A percentile compares a stretch with the other conserved stretches of the same genome.
Conservation (phyloP, 2,888 invertebrate species). For the Erynnis tages region DNA sequence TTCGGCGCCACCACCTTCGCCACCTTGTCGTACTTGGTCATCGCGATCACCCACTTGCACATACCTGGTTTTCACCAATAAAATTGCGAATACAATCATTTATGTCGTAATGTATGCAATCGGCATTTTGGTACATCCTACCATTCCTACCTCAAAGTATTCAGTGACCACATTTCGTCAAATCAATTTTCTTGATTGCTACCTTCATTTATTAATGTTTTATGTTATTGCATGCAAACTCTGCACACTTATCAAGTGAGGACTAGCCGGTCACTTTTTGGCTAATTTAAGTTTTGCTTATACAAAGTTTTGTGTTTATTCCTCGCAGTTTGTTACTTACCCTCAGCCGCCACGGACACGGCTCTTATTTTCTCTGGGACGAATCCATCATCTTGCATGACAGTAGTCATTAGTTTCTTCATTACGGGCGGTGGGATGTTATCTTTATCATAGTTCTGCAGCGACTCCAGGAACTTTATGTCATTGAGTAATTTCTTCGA, state of each 20-base stretch:
- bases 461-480: constrained; percentile 93
- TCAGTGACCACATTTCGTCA: too few species aligned
- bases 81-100: too few species aligned
- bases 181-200: too few species aligned
- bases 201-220: too few species aligned
- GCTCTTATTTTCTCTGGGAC: constrained; percentile 94
- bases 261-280: too few species aligned
- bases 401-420: constrained; percentile 90
- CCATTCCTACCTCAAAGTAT: too few species aligned
- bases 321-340: constrained; percentile 56
- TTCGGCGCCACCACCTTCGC: constrained; percentile 96
- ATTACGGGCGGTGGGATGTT: constrained; percentile 93
- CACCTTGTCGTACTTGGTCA: constrained; percentile 96
- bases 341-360: constrained; percentile 95
- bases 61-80: constrained; percentile 84
- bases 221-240: too few species aligned
- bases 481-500: constrained; percentile 94
- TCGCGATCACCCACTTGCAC: constrained; percentile 97
- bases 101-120: too few species aligned
- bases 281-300: too few species aligned
- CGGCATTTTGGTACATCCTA: too few species aligned
- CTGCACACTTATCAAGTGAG: too few species aligned
- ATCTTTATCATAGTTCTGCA: constrained; percentile 95
- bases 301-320: too few species aligned
- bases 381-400: constrained; percentile 92